Evolutionary conservation across 1,140 invertebrate species (phyloP), one percentile per base, ranked within the genome.

Genomic region (Musca domestica): DNA sequence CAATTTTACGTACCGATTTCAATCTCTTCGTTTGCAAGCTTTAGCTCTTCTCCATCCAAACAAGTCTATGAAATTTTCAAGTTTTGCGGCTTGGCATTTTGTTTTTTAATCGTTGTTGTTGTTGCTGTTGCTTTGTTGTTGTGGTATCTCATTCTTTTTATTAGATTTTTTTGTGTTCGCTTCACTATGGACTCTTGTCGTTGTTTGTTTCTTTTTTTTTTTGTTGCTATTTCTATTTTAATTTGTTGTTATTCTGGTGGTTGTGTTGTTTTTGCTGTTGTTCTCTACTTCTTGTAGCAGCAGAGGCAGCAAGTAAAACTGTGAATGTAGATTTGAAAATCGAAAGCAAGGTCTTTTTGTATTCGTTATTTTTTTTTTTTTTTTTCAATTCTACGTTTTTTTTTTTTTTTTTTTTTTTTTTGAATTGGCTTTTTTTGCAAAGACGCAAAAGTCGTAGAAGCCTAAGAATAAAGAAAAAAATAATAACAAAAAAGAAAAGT

Each of bases 261-360:
- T 54, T 54, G 9, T 19, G 19, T 25, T 19, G 1, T 49, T 54
- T 23, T 23, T 19, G 49, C 6, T 54, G 2, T 54, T 54, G 4
- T 54, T 54, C 23, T 48, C 17, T 61, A 54, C 48, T 49, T 56
- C 14, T 54, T 54, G 52, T 67, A 52, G 54, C 66, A 30, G 47
- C 34, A 41, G n/a, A n/a, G n/a, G 34, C 34, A 41, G 10, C 34
- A 12, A n/a, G 34, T 12, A 41, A 41, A 41, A 41, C 34, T 41
- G 47, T 67, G 54, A 63, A 56, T 25, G 34, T 56, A 25, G 14
- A 23, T 20, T 58, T 27, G 56, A 58, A 67, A 67, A 67, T 67
- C 66, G 66, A 67, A 67, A 67, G 66, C 66, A 67, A 67, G 66
- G 66, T 63, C 66, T 67, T 63, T 67, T 54, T 63, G 52, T 67